Evolutionary conservation across 2,113 vertebrate species (phyloP).

Genomic region (Zeus faber): DNA sequence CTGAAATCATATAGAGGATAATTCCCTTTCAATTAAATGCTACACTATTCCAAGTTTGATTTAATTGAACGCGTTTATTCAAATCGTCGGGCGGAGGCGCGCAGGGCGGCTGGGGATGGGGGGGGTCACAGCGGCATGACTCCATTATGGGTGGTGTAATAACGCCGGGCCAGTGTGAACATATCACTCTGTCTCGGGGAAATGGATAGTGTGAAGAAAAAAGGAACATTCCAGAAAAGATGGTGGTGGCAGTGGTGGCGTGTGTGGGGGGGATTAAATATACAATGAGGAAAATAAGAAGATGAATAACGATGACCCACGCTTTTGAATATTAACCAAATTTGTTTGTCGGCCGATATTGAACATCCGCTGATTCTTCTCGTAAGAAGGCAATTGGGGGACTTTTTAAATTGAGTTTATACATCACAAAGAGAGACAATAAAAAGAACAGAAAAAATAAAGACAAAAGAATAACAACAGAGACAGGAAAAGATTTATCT

Average conservation of each 20-base stretch:
- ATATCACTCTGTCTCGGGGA: conserved; percentile 59
- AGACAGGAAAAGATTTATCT: conserved; percentile 32
- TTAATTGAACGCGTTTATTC: conserved; percentile 71
- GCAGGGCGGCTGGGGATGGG: conserved; percentile 3
- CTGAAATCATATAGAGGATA: conserved; percentile 73
- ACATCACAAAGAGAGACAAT: background rate
- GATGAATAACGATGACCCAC: no score
- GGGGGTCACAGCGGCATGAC: conserved; percentile 29
- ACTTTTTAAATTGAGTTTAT: no score
- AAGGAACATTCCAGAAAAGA: no score
- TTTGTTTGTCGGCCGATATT: conserved; percentile 58
- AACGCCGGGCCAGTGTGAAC: conserved; percentile 58
- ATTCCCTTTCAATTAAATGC: conserved; percentile 77
- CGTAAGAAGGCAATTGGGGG: no score
- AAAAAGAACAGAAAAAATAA: background rate
- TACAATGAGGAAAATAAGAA: no score
- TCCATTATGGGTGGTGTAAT: conserved; percentile 64
- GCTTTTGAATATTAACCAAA: conserved; percentile 62
- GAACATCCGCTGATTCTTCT: no score
- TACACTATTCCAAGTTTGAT: conserved; percentile 72
- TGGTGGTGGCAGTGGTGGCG: no score
- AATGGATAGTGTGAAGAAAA: conserved; percentile 66
- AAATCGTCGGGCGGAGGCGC: conserved; percentile 38
- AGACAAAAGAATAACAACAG: background rate
- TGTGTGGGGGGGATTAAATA: no score